Base-by-base conservation (phyloP, 2,797 vertebrate genomes). In the Bradypodion ventrale region DNA sequence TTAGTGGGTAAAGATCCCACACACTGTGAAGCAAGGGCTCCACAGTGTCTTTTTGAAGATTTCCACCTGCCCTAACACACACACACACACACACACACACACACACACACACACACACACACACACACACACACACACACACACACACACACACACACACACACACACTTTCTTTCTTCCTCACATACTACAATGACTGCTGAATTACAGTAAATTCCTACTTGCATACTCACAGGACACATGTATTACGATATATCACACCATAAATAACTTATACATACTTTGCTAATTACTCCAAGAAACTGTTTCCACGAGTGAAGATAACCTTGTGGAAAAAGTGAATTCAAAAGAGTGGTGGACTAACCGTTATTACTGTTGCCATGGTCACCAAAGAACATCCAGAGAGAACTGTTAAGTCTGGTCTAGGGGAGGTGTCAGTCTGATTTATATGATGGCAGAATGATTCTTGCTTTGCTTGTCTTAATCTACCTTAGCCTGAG, bases 331-430 rank as follows among this genome's bases (percentile, higher is more conserved):
- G n/a, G 37, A 60, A 76, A 23, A 27, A 75, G 62, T 49, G 19
- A 29, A 27, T 37, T 7, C 1, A 25, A 81, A 65, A 7, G 78
- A 66, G 60, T 60, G 13, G n/a, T 68, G 65, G 32, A 10, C n/a
- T 21, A 4, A 37, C 56, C n/a, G 73, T 85, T 75, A 19, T 25
- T 69, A 29, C 16, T n/a, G 78, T 85, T 70, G 79, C 84, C 76
- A 85, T 85, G 78, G 79, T 25, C 32, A 81, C 84, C 84, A 76
- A 59, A 80, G 84, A 75, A 85, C 63, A 44, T 42, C 7, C n/a
- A 60, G 37, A 9, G 19, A n/a, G 65, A 76, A 82, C 65, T 8
- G 73, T 32, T 46, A 80, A 68, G n/a, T 69, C 69, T 25, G 52
- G 8, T 15, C 12, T 0, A 6, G 25, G 25, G 25, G 9, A 25